Evolutionary conservation across 92 coral and sea anemone genomes (phyloP).

Genomic region (Scolanthus callimorphus): DNA sequence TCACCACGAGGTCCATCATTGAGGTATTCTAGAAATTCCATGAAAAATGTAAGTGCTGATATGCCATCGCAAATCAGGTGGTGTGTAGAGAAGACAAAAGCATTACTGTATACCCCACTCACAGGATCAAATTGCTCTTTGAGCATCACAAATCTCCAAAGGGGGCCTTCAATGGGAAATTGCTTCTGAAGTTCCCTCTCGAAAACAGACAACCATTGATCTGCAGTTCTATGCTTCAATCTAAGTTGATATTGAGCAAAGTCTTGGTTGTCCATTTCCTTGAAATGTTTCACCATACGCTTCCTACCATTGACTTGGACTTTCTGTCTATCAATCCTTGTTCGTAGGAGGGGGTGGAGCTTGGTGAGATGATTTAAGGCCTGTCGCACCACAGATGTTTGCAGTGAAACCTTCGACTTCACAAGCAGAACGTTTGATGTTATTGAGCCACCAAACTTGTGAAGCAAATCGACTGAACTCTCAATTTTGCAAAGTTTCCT

Average conservation of each 20-base stretch:
- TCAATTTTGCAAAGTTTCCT: constrained; percentile 37
- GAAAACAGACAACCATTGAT: constrained; percentile 47
- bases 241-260: constrained; percentile 41
- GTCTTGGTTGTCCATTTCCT: constrained; percentile 41
- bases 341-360: constrained; percentile 48
- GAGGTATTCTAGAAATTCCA: constrained; percentile 50
- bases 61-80: constrained; percentile 50
- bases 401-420: constrained; percentile 25
- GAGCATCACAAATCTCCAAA: constrained; percentile 62
- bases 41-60: constrained; percentile 54
- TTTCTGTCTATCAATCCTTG: constrained; percentile 30
- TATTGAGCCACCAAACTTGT: constrained; percentile 48
- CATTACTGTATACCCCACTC: constrained; percentile 54
- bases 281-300: constrained; percentile 33
- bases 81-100: constrained; percentile 62
- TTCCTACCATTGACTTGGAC: constrained; percentile 8
- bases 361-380: constrained; percentile 38
- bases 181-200: constrained; percentile 54
- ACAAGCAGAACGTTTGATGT: constrained; percentile 37
- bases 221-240: constrained; percentile 34
- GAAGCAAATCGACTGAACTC: constrained; percentile 40
- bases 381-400: constrained; percentile 18
- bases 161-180: constrained; percentile 56
- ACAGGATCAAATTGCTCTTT: constrained; percentile 56
- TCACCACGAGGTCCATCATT: constrained; percentile 7